Evolutionary conservation across 2,888 invertebrate genomes (phyloP).

Genomic region (Ochropleura leucogaster): DNA sequence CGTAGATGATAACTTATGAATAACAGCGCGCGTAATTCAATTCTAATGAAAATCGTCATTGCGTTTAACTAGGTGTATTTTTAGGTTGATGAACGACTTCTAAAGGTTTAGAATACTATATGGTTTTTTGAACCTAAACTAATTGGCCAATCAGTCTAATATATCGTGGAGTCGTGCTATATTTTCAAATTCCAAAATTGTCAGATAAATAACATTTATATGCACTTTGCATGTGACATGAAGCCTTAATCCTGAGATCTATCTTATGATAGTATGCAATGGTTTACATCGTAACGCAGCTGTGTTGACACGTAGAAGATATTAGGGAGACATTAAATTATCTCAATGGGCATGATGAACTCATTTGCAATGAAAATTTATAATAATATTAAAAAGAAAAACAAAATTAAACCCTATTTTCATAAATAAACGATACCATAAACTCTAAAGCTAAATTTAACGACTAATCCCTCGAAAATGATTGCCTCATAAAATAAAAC

Average conservation of each 20-base stretch:
- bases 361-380: constrained; percentile 18
- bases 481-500: constrained; percentile 66
- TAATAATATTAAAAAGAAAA: constrained; percentile 32
- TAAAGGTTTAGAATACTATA: background rate
- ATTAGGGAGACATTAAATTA: background rate
- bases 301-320: background rate
- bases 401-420: constrained; percentile 26
- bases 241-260: background rate
- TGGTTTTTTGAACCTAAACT: background rate
- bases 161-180: background rate
- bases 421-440: constrained; percentile 37
- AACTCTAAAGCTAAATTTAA: constrained; percentile 54
- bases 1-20: background rate
- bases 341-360: background rate
- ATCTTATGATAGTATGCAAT: background rate
- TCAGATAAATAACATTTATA: constrained; percentile 18
- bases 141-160: background rate
- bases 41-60: background rate
- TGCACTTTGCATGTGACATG: background rate
- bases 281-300: background rate
- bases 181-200: background rate
- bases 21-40: background rate
- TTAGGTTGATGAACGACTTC: background rate
- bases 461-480: constrained; percentile 61
- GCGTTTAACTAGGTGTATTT: background rate